Evolutionary conservation across 2,113 vertebrate genomes (phyloP), one percentile per base, ranked within the genome.

Genomic region (Cettia cetti): DNA sequence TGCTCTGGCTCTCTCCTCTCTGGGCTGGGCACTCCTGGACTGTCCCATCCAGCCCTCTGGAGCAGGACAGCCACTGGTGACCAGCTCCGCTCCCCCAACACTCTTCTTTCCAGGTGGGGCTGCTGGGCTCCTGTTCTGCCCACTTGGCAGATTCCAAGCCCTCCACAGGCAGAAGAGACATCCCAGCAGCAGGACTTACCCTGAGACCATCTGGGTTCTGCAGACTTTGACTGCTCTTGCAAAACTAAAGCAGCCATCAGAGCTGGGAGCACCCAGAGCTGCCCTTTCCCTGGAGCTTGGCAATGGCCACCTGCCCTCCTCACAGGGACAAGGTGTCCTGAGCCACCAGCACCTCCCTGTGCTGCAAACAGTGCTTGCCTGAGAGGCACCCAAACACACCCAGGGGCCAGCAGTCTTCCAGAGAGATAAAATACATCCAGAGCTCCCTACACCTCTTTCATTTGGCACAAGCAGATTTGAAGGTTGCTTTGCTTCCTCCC

Each of bases 31-130:
- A 4, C 40, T 78, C 66, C 52, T 12, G 42, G 28, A 3, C 2
- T 1, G 28, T 24, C 56, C 64, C 52, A 57, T 21, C 20, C 35
- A 82, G 14, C 42, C 79, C 45, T 5, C 21, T 6, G 26, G 19
- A 57, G 75, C 42, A 37, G 44, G 45, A n/a, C 28, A 22, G 66
- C 39, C 49, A 11, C 33, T 30, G 6, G 1, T 9, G 24, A 21
- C 28, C 2, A 40, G 39, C 10, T 23, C 7, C 45, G 70, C 40
- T 74, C 13, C 16, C 42, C 35, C 0, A 0, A 1, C 24, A 31
- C 13, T 18, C 45, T 24, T 40, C 57, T 40, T 30, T 66, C 76
- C 68, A 44, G 39, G 17, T 20, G 44, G 21, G 15, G 56, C 47
- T 75, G 18, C 53, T 63, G 44, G 22, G n/a, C 7, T 16, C 17